Percentiles rank a stretch among this genome's conserved stretches.
Conservation (phyloP, 2,797 vertebrate genomes). For the Falco rusticolus region DNA sequence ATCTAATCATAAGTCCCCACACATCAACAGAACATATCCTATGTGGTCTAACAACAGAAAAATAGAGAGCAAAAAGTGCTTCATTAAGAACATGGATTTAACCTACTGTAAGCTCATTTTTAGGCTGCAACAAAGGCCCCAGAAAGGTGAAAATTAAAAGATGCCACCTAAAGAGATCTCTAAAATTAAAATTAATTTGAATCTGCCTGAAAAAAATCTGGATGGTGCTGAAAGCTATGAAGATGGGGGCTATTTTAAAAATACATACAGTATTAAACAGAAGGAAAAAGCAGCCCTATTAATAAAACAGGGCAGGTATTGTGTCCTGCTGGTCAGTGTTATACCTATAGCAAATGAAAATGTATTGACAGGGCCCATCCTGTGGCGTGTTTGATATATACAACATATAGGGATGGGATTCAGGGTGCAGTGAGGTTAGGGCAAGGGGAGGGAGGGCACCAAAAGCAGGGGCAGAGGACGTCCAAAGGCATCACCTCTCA, state of each 20-base stretch:
- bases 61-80: slow-evolving; percentile 53
- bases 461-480: neutral
- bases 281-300: neutral
- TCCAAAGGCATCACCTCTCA: neutral
- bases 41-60: slow-evolving; percentile 69
- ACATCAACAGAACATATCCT: slow-evolving; percentile 74
- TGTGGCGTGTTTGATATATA: neutral
- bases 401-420: accelerated
- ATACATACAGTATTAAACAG: neutral
- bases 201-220: neutral
- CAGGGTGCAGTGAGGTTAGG: neutral
- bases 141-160: slow-evolving; percentile 69
- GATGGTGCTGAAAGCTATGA: neutral
- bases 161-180: slow-evolving; percentile 47
- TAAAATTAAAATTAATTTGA: slow-evolving; percentile 59
- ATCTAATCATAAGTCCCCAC: slow-evolving; percentile 73
- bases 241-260: neutral
- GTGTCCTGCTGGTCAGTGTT: neutral
- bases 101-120: slow-evolving; percentile 57
- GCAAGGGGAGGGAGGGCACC: neutral
- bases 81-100: slow-evolving; percentile 68
- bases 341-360: neutral
- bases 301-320: neutral
- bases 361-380: neutral
- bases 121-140: slow-evolving; percentile 50